Base-by-base conservation (phyloP, 2,888 invertebrate species). In the Drosophila nr. perissopoda region DNA sequence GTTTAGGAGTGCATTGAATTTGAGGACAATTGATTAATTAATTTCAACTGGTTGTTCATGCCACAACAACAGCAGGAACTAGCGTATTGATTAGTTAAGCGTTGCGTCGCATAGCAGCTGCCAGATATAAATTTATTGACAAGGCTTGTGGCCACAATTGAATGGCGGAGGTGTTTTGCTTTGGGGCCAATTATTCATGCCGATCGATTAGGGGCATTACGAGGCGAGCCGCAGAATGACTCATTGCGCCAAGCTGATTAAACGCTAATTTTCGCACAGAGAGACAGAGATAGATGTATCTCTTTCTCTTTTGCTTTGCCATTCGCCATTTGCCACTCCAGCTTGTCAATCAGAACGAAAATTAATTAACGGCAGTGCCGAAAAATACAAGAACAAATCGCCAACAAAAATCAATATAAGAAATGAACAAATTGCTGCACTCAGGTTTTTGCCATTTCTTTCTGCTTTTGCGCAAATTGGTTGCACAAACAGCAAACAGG, bases 121-220 rank as follows among this genome's bases (percentile, higher is more conserved):
- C 40, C 53, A 40, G 51, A 10, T 6, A 13, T 10, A 45, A 78
- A 83, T 78, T 73, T 76, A 76, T 76, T 73, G 27, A 21, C 54
- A 42, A 42, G 25, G 27, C 48, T 63, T 65, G 45, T 52, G 64
- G 60, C 27, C 27, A 27, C 33, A 27, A 45, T n/a, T 6, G n/a
- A 29, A 42, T 29, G n/a, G 54, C 21, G 62, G 62, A 76, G 76
- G 76, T 76, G 76, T 58, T 31, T 42, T 34, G 27, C 31, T 21
- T 62, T 25, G 52, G 29, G 38, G 61, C 51, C 62, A 80, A 87
- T 87, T 79, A 87, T 81, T 80, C 72, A 82, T 65, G 79, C 77
- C 67, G 85, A 72, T 85, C 86, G 83, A 89, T 86, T 89, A 76
- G 71, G 6, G 59, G 66, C 66, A 70, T 78, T 76, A 73, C 68